Evolutionary conservation across 2,113 vertebrate species (phyloP), one percentile per base, ranked within the genome.

Genomic region (Procavia capensis): DNA sequence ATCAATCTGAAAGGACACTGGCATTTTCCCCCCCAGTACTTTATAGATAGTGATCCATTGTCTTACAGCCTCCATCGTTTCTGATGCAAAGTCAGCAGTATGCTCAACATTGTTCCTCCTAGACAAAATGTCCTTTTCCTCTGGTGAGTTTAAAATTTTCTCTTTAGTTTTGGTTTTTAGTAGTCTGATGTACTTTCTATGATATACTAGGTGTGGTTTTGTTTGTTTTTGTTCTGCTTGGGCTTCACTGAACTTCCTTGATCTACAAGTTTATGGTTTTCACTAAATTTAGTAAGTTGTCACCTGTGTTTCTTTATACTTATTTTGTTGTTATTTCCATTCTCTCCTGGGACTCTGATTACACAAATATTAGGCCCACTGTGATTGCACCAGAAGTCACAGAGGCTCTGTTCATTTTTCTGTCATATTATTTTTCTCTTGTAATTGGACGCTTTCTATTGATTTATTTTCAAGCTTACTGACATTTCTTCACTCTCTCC

Each of bases 191-290:
- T n/a, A n/a, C n/a, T n/a, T n/a, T n/a, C 27, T 80, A 9, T 54
- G 63, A 75, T 66, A 27, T n/a, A 34, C 74, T 78, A 41, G 22
- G 54, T 43, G 29, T 76, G 76, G 14, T 54, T 74, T 79, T 91
- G 80, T 89, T 85, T 85, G 93, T 50, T 31, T 85, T 86, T 74
- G 92, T 75, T 86, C 57, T 74, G 84, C 70, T 82, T 70, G 27
- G 41, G 74, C 66, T 92, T 86, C 68, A 50, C 61, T 92, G 79
- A 75, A 75, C 47, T 66, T 79, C 76, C 91, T 86, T 82, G 84
- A 93, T 88, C 41, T 91, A 39, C 68, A 82, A 88, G 22, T 75
- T 87, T 63, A 85, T 59, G 17, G 10, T 63, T 92, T 94, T 87
- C 31, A 92, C 16, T 34, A 57, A 80, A 87, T 70, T 85, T 78